Conservation (phyloP, 1,140 invertebrate species). For the Formica exsecta region DNA sequence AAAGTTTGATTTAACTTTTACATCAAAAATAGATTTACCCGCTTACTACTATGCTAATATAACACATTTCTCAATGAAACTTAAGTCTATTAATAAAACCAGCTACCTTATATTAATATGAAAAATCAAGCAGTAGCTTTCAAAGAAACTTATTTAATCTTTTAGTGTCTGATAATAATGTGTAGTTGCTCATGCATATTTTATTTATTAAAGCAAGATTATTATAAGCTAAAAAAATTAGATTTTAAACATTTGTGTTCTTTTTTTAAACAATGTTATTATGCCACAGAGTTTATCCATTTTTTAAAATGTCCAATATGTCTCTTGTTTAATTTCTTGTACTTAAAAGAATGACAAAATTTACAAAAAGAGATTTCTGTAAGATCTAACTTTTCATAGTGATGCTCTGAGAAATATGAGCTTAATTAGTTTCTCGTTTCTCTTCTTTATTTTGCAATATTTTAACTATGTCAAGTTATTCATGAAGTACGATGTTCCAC, state of each 20-base stretch:
- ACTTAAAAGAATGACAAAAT: neutral
- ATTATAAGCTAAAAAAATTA: neutral
- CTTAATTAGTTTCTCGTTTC: conserved; percentile 30
- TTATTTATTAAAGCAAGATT: neutral
- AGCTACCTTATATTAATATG: conserved; percentile 4
- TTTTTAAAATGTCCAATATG: neutral
- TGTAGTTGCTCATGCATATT: neutral
- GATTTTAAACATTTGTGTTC: neutral
- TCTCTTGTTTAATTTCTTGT: conserved; percentile 12
- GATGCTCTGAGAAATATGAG: neutral
- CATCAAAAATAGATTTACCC: conserved; percentile 6
- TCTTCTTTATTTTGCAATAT: conserved; percentile 32
- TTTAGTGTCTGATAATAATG: neutral
- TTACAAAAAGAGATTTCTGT: neutral
- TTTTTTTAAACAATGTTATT: neutral
- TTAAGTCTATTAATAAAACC: conserved; percentile 15
- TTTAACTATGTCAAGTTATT: conserved; percentile 24
- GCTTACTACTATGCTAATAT: neutral
- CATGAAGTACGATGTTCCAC: conserved; percentile 12
- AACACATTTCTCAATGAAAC: conserved; percentile 25
- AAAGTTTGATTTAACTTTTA: conserved; percentile 23
- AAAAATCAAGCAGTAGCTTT: neutral
- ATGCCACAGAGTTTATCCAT: neutral
- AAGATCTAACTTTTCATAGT: neutral
- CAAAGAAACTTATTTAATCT: neutral